Percentiles rank a stretch among this genome's conserved stretches.
phyloP scores from a whole-genome alignment of 2,888 invertebrate species.

The Eremobia ochroleuca region DNA sequence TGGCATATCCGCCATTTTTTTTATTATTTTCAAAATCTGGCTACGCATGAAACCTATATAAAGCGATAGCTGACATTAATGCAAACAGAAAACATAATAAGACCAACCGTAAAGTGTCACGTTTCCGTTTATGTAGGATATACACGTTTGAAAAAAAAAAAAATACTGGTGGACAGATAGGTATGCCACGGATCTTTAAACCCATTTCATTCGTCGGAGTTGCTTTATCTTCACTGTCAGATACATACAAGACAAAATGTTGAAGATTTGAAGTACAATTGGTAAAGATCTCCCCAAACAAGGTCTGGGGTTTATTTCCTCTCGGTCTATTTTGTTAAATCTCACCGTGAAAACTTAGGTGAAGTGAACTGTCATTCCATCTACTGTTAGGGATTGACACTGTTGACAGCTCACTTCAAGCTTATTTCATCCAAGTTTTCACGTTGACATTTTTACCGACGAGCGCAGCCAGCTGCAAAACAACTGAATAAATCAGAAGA shows the following conservation, averaged over 20 bases:
- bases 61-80: no score
- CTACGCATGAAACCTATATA: no score
- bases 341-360: background rate
- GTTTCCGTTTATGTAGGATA: no score
- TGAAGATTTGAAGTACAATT: background rate
- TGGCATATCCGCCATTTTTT: no score
- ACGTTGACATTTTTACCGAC: background rate
- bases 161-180: no score
- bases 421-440: background rate
- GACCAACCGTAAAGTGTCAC: no score
- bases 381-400: no score
- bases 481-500: background rate
- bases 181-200: no score
- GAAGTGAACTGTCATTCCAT: background rate
- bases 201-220: background rate
- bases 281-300: background rate
- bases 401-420: background rate
- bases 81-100: no score
- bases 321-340: background rate
- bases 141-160: no score
- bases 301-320: background rate
- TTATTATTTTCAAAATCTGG: no score
- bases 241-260: background rate
- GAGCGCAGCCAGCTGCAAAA: background rate
- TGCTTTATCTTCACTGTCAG: background rate